Evolutionary conservation across 1,140 invertebrate genomes (phyloP), one percentile per base, ranked within the genome.

Genomic region (Microplitis demolitor): DNA sequence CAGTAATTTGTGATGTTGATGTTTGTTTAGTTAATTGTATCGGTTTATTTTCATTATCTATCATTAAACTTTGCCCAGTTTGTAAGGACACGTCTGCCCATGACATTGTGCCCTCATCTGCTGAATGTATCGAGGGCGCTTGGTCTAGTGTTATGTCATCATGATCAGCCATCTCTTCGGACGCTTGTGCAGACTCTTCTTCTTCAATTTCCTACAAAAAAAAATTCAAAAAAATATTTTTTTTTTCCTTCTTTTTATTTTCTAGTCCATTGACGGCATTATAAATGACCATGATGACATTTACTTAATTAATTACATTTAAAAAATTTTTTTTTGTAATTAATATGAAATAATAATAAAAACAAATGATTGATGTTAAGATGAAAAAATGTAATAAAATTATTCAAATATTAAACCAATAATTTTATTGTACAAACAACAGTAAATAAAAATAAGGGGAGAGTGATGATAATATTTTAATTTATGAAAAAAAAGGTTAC

Each of bases 51-150:
- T 45, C 6, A 3, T 77, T 4, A 2, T 76, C 71, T 11, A 76
- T 37, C 73, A 84, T 70, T 73, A 87, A 77, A 75, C 85, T 87
- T 54, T 79, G 85, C 11, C 86, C 85, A 3, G 85, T 86, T 74
- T 87, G 85, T 31, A 87, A 68, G 1, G 86, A 87, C 35, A 87
- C 85, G 39, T 87, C 85, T 11, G 83, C 84, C 56, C 85, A 75
- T 3, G 84, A 84, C 16, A 81, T 80, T 34, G 79, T 39, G 77
- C 72, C 78, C 61, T 72, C 71, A 64, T 80, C 83, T 35, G 76
- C 45, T 14, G 84, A 84, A 50, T 79, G 73, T 35, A 83, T 78
- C 0, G 86, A 87, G 13, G 85, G 77, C 34, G 81, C 84, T 71
- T 83, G 81, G 68, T 86, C 84, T 16, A 86, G 58, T 3, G 86